These are phyloP conservation scores for Trinorchestia longiramus DNA, from an alignment of 1,140 invertebrate species.

Conservation along the genomic window DNA sequence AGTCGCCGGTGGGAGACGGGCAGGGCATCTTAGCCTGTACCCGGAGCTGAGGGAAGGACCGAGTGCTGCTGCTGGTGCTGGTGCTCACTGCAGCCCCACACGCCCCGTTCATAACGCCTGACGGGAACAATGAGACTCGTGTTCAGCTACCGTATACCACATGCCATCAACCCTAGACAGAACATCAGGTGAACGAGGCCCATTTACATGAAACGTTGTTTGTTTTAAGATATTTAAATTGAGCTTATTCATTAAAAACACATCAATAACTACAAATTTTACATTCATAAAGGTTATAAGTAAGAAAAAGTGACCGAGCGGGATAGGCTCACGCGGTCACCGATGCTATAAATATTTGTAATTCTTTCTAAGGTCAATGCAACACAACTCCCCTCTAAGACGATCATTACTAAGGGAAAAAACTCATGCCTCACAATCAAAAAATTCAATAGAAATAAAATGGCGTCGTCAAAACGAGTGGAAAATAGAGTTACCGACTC, in stretches of 20 bases:
- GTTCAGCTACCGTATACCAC: background rate
- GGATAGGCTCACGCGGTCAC: too few relatives aligned
- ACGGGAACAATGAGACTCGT: background rate
- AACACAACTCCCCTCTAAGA: background rate
- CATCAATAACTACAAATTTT: too few relatives aligned
- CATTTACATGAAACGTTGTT: too few relatives aligned
- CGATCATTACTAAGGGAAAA: background rate
- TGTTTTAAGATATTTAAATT: too few relatives aligned
- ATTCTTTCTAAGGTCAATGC: too few relatives aligned
- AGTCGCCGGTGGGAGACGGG: slow-evolving; percentile 26
- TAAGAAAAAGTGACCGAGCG: too few relatives aligned
- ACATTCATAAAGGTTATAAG: too few relatives aligned
- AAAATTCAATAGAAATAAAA: background rate
- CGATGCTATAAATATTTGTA: too few relatives aligned
- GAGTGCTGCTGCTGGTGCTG: background rate
- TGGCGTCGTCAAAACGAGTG: background rate
- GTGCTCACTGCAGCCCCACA: background rate
- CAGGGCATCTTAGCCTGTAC: slow-evolving; percentile 31
- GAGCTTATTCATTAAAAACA: too few relatives aligned
- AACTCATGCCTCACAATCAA: background rate
- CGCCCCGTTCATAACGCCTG: slow-evolving; percentile 32
- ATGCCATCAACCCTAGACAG: background rate
- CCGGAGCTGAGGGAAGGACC: slow-evolving; percentile 3
- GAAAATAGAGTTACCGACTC: background rate
- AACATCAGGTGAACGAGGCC: background rate